These are phyloP conservation scores for Tiliacea aurago DNA, from an alignment of 2,888 invertebrate genomes.

Conservation along the genomic window DNA sequence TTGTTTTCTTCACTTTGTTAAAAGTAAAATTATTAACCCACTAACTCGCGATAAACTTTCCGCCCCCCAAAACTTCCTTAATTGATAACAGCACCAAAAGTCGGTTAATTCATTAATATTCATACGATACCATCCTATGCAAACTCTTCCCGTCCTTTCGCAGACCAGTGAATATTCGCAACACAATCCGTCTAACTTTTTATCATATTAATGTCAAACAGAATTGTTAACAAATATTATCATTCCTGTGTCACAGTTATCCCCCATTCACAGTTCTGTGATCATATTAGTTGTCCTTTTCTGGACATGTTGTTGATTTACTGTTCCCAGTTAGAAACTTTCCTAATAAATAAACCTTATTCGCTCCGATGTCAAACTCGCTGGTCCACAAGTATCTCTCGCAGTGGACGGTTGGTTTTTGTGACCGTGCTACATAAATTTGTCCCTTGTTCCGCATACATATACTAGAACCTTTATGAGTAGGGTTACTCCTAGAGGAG, in stretches of 20 bases:
- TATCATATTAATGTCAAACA: slow-evolving; percentile 72
- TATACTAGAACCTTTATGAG: slow-evolving; percentile 86
- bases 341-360: slow-evolving; percentile 89
- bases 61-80: slow-evolving; percentile 46
- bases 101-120: slow-evolving; percentile 66
- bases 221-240: slow-evolving; percentile 72
- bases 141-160: slow-evolving; percentile 62
- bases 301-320: slow-evolving; percentile 85
- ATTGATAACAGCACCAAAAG: slow-evolving; percentile 61
- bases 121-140: slow-evolving; percentile 64
- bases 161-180: slow-evolving; percentile 65
- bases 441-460: slow-evolving; percentile 81
- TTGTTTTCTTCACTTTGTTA: background rate
- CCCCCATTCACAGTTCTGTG: slow-evolving; percentile 66
- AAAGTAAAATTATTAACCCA: slow-evolving; percentile 24
- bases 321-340: slow-evolving; percentile 85
- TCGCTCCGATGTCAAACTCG: slow-evolving; percentile 87
- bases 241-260: slow-evolving; percentile 68
- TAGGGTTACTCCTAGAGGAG: slow-evolving; percentile 81
- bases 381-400: slow-evolving; percentile 84
- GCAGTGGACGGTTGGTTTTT: slow-evolving; percentile 83
- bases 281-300: slow-evolving; percentile 69
- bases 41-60: slow-evolving; percentile 40
- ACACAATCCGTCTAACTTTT: slow-evolving; percentile 68
- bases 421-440: slow-evolving; percentile 84